Percentiles rank a stretch among this genome's conserved stretches.
Evolutionary conservation across 2,888 invertebrate species (phyloP).

Genomic region (Hartigia nigra): DNA sequence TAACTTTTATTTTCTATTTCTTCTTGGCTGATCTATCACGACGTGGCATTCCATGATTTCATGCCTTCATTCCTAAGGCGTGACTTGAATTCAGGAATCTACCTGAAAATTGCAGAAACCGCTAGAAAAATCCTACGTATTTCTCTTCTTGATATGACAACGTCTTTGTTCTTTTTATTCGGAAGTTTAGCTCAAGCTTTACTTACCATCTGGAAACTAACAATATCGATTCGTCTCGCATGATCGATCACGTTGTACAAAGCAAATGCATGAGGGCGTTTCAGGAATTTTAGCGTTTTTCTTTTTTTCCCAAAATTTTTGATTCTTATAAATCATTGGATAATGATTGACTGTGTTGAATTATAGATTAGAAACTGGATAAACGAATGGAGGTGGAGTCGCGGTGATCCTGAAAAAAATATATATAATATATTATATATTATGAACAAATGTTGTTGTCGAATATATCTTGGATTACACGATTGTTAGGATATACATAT

Average conservation of each 20-base stretch:
- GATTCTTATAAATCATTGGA: background rate
- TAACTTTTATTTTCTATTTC: slow-evolving; percentile 17
- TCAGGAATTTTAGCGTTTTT: background rate
- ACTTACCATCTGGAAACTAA: background rate
- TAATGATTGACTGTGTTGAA: background rate
- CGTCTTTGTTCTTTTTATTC: background rate
- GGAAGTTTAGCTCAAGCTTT: background rate
- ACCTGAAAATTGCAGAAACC: slow-evolving; percentile 4
- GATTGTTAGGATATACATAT: background rate
- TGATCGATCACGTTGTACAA: background rate
- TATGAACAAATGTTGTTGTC: background rate
- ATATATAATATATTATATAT: background rate
- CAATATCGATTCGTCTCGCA: background rate
- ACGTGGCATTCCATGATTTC: slow-evolving; percentile 25
- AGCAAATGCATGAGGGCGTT: background rate
- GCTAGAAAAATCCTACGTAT: background rate
- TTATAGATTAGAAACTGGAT: background rate
- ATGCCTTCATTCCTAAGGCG: slow-evolving; percentile 29
- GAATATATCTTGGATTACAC: background rate
- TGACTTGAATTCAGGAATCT: slow-evolving; percentile 33
- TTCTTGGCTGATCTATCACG: slow-evolving; percentile 41
- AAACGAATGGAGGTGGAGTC: background rate
- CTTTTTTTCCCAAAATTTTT: background rate
- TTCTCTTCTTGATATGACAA: background rate
- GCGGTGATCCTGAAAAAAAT: background rate